phyloP scores from a whole-genome alignment of 2,797 vertebrate genomes.

The Myiotriccus ornatus region DNA sequence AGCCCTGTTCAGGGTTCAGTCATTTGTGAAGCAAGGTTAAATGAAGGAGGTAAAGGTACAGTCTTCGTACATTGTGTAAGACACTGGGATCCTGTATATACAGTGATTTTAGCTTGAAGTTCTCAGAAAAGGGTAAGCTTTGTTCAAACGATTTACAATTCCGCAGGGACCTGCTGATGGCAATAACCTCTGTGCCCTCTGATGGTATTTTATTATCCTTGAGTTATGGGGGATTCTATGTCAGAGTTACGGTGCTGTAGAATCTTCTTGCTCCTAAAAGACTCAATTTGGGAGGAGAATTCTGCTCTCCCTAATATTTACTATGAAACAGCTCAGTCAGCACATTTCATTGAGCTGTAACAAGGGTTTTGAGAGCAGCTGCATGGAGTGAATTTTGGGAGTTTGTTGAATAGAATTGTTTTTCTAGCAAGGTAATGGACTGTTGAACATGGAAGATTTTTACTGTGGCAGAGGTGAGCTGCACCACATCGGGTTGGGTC shows the following conservation, averaged over 20 bases:
- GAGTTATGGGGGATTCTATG: slow-evolving; percentile 27
- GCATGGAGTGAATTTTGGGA: slow-evolving; percentile 11
- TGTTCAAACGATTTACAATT: slow-evolving; percentile 30
- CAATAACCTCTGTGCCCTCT: slow-evolving; percentile 28
- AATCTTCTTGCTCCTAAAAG: slow-evolving; percentile 18
- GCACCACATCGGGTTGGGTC: accelerated
- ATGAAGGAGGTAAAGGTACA: not conserved
- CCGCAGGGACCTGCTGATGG: slow-evolving; percentile 5
- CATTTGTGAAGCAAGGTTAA: slow-evolving; percentile 33
- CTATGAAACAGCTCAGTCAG: slow-evolving; percentile 26
- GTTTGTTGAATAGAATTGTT: slow-evolving; percentile 47
- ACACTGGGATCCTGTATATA: not conserved
- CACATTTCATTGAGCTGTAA: slow-evolving; percentile 32
- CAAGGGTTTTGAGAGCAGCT: slow-evolving; percentile 21
- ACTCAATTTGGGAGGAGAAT: not conserved
- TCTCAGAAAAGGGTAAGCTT: not conserved
- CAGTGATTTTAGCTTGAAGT: not conserved
- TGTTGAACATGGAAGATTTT: not conserved
- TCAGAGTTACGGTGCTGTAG: not conserved
- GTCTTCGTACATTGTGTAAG: not conserved
- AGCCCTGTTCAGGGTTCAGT: not conserved
- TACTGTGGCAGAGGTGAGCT: not conserved
- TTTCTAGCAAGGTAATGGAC: slow-evolving; percentile 33
- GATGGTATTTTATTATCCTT: slow-evolving; percentile 36
- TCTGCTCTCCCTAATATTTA: slow-evolving; percentile 31